A percentile compares a stretch with the other conserved stretches of the same genome.
These are phyloP conservation scores for Chelonus insularis DNA, from an alignment of 1,140 invertebrate genomes.

Conservation along the genomic window DNA sequence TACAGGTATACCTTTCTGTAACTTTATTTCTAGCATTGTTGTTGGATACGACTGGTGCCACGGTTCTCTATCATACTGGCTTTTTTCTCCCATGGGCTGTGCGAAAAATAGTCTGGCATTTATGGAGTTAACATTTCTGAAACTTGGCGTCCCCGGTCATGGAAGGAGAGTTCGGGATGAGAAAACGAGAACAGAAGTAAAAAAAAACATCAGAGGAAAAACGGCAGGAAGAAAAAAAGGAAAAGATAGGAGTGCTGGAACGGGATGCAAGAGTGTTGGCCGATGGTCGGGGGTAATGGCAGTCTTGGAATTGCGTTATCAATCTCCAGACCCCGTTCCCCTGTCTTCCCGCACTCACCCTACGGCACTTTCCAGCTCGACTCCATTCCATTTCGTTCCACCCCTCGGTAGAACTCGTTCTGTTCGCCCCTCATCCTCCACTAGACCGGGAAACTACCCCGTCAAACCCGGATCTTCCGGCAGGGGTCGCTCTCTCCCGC, in stretches of 20 bases:
- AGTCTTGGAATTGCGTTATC: slow-evolving; percentile 63
- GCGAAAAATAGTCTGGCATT: slow-evolving; percentile 46
- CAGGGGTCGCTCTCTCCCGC: slow-evolving; percentile 34
- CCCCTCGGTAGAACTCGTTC: slow-evolving; percentile 33
- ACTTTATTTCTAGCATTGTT: slow-evolving; percentile 22
- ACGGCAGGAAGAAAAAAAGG: slow-evolving; percentile 40
- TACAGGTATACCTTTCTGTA: slow-evolving; percentile 24
- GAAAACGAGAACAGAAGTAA: slow-evolving; percentile 23
- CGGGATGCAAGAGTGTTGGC: slow-evolving; percentile 36
- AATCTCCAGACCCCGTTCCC: slow-evolving; percentile 55
- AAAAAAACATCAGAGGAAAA: slow-evolving; percentile 30
- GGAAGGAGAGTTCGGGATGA: slow-evolving; percentile 12
- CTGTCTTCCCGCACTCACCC: slow-evolving; percentile 34
- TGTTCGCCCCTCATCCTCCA: slow-evolving; percentile 32
- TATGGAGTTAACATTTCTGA: slow-evolving; percentile 61
- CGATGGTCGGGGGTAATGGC: slow-evolving; percentile 55
- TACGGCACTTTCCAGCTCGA: slow-evolving; percentile 42
- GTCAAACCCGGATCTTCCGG: slow-evolving; percentile 52
- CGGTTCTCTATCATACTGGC: slow-evolving; percentile 14
- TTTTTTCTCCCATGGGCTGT: slow-evolving; percentile 18
- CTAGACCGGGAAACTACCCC: slow-evolving; percentile 39
- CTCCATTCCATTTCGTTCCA: slow-evolving; percentile 56
- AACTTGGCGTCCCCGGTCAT: slow-evolving; percentile 53
- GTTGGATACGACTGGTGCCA: slow-evolving; percentile 10
- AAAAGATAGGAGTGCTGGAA: slow-evolving; percentile 57